Evolutionary conservation across 2,797 vertebrate genomes (phyloP), one percentile per base, ranked within the genome.

Genomic region (Tinamus major): DNA sequence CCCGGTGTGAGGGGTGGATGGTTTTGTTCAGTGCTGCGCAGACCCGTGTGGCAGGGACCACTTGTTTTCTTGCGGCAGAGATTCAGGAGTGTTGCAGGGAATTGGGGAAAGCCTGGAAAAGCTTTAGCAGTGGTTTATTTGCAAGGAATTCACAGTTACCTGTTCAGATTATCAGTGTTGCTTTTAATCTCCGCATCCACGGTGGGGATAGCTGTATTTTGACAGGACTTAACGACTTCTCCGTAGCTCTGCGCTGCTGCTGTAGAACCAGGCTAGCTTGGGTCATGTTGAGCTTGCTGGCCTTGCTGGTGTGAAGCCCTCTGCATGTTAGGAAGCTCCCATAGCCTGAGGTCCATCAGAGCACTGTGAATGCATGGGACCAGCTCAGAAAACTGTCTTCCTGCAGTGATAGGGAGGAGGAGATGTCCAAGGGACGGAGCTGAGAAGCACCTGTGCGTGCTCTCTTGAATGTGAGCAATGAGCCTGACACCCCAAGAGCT

Each of bases 1-100:
- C 20, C 27, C 12, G 0, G 2, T 3, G 1, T 19, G 1, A 2
- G 18, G 29, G 26, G 15, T 6, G 2, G 29, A 0, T 12, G 7
- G 42, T 72, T 87, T 53, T 14, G 6, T 17, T 18, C 46, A 80
- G 2, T n/a, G 16, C 7, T 42, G 0, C 24, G 17, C 24, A 7
- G 3, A 14, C 31, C 31, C 24, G 6, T n/a, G 51, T 41, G 46
- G 10, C 8, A 7, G 3, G 61, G 23, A n/a, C 10, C 71, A 31
- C 67, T 12, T 37, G 6, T 39, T 79, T 24, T 24, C 48, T 37
- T 2, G 0, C 49, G 42, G 2, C 8, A 20, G 37, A 26, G 69
- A 2, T 2, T 69, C 33, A 11, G 33, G 49, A 69, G 21, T 9
- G 7, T 4, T 6, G 26, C 13, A 39, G 44, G 23, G n/a, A 79